Base-by-base conservation (phyloP, 2,113 vertebrate genomes). In the Ibidorhyncha struthersii region DNA sequence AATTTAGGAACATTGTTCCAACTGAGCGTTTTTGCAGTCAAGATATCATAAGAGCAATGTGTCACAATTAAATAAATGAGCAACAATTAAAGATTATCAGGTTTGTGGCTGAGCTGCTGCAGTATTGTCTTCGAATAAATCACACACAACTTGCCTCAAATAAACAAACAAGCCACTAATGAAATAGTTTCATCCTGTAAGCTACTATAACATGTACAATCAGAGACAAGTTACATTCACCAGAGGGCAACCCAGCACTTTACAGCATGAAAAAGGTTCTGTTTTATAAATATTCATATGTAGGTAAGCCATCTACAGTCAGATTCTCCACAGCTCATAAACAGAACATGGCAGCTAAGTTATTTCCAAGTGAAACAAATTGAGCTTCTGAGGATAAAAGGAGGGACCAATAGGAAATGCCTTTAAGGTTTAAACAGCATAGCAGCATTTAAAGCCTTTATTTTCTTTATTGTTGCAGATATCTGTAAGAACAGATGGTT, bases 401-500 rank as follows among this genome's bases (percentile, higher is more conserved):
- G 73, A 63, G 38, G 84, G 30, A 89, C 74, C 66, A 82, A 81
- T 14, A 71, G 66, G 53, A 92, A 87, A 72, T 50, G 66, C 58
- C 38, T 88, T 83, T 17, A 77, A 65, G 58, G 40, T 88, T 94
- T 89, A 90, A 96, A 65, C 25, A 85, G 70, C 58, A 77, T 5
- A 80, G 58, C 52, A 85, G 25, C 73, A 53, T 74, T 82, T 85
- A 52, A 93, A 78, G 43, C 25, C 63, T 85, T 94, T 92, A 65
- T 95, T 96, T 93, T 70, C 69, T 94, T 95, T 94, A 91, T 88
- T 97, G 61, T 95, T 96, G 85, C 82, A 92, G 85, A 43, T 97
- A 97, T 94, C 87, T 80, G 38, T 69, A 89, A 95, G 85, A 96
- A 93, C 96, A 97, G 95, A 97, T 96, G 96, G 95, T 81, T 94